Evolutionary conservation across 2,888 invertebrate species (phyloP), one percentile per base, ranked within the genome.

Genomic region (Rhagonycha lutea): DNA sequence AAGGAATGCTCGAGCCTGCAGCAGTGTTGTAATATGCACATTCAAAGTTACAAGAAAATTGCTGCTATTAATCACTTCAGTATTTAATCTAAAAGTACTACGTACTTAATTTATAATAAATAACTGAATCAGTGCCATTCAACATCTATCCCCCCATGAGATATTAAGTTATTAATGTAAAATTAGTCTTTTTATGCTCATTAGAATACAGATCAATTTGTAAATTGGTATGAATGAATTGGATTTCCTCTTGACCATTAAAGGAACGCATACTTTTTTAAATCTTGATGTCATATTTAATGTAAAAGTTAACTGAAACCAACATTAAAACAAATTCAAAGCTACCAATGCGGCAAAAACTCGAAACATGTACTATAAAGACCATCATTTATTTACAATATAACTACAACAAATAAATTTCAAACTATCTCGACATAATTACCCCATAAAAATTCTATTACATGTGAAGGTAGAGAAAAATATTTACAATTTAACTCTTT

Each of bases 1-100:
- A 9, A 63, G 68, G 69, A 63, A 69, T 73, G 69, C 69, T 61
- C 32, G 1, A 62, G 73, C 73, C 73, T 63, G 24, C 28, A 73
- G 73, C 73, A 69, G 28, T 73, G 63, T 69, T 69, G 68, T 73
- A 73, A 73, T 73, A 69, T 18, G 68, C 60, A 61, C 61, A 68
- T 67, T 71, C 32, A 67, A 28, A 72, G 72, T 72, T 72, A 26
- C 67, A 72, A 67, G 67, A 67, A 26, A 72, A 72, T 61, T 60
- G 60, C 67, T 60, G 26, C 60, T 67, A 72, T 72, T 65, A 72
- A 72, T 72, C 72, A 67, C 32, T 68, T 68, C 47, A 47, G 47
- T n/a, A 47, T 47, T 47, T 47, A 47, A 47, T 47, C 47, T 47
- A 47, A 47, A 47, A 47, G 47, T 47, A 47, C 47, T 47, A 47